phyloP scores from a whole-genome alignment of 2,797 vertebrate genomes.

The Poeciliopsis gracilis region DNA sequence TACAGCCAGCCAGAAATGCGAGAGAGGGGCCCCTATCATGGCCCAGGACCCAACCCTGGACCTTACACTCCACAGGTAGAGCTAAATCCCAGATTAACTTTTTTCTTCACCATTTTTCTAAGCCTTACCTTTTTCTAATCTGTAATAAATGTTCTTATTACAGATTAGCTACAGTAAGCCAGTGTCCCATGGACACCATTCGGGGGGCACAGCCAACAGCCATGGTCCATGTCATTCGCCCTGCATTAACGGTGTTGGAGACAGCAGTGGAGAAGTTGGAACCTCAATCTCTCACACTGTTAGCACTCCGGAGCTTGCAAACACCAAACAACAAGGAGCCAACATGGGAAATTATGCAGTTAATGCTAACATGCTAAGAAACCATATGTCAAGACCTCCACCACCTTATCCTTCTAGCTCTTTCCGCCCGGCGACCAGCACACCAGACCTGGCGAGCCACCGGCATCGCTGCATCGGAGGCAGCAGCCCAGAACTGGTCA shows the following conservation, averaged over 20 bases:
- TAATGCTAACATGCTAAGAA: constrained; percentile 85
- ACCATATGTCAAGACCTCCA: constrained; percentile 89
- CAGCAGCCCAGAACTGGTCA: constrained; percentile 94
- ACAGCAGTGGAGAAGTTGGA: constrained; percentile 54
- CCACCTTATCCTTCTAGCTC: constrained; percentile 87
- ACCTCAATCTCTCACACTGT: constrained; percentile 94
- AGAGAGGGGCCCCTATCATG: constrained; percentile 86
- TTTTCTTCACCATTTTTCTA: not conserved
- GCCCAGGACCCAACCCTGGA: constrained; percentile 64
- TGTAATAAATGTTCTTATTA: constrained; percentile 9
- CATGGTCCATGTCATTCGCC: constrained; percentile 71
- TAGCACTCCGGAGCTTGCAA: constrained; percentile 94
- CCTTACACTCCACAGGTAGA: constrained; percentile 78
- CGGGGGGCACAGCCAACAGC: constrained; percentile 73
- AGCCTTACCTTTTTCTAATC: constrained; percentile 1
- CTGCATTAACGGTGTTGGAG: constrained; percentile 68
- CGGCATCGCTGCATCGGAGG: constrained; percentile 90
- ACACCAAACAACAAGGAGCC: constrained; percentile 86
- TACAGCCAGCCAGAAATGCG: constrained; percentile 97
- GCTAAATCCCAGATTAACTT: not conserved
- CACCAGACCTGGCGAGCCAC: constrained; percentile 94
- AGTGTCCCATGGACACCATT: constrained; percentile 81
- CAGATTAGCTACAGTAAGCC: constrained; percentile 87
- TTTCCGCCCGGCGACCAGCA: constrained; percentile 95
- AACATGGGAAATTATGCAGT: constrained; percentile 74